phyloP scores from a whole-genome alignment of 2,888 invertebrate genomes.

The Alsophila aescularia region DNA sequence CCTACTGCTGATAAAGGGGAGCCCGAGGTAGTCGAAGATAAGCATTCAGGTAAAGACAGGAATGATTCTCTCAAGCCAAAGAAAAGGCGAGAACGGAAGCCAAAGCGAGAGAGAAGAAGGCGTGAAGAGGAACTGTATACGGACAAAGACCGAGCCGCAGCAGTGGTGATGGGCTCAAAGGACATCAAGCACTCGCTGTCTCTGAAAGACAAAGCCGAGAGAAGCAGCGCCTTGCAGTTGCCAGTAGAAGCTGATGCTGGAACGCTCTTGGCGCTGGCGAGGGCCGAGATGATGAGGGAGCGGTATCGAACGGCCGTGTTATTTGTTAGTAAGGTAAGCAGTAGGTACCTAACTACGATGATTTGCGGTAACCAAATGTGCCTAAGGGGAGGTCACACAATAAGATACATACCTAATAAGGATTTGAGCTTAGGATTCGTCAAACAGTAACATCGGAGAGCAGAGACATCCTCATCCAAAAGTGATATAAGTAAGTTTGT shows the following conservation, averaged over 20 bases:
- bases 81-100: constrained; percentile 65
- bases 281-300: constrained; percentile 90
- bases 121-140: constrained; percentile 91
- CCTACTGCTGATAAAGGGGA: constrained; percentile 53
- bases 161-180: constrained; percentile 93
- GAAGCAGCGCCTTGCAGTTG: constrained; percentile 88
- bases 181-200: constrained; percentile 94
- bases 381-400: neutral
- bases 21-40: constrained; percentile 60
- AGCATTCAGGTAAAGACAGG: constrained; percentile 60
- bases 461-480: neutral
- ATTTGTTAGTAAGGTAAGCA: constrained; percentile 91
- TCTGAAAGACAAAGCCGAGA: constrained; percentile 91
- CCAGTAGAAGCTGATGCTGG: constrained; percentile 92
- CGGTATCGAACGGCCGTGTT: constrained; percentile 88
- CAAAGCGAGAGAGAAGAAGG: constrained; percentile 68
- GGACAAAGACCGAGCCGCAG: constrained; percentile 95
- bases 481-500: neutral
- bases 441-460: neutral
- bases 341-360: neutral
- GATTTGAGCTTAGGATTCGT: neutral
- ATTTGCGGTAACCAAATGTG: neutral
- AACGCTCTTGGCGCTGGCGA: constrained; percentile 89
- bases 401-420: no score
- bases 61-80: constrained; percentile 68